These are phyloP conservation scores for Acanthoscelides obtectus DNA, from an alignment of 2,888 invertebrate species.

Conservation along the genomic window DNA sequence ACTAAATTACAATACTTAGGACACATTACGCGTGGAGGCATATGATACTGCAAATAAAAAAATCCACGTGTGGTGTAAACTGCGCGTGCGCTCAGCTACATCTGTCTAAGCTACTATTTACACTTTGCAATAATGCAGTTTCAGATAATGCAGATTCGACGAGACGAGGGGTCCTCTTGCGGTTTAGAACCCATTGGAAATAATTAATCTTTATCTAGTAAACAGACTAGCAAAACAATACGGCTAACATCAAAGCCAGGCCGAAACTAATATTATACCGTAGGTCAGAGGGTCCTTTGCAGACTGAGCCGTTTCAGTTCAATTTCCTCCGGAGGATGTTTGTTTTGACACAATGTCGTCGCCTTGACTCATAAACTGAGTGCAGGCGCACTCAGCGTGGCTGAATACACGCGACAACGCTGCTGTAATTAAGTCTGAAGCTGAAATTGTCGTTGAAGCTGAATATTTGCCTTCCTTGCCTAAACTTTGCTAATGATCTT, in stretches of 20 bases:
- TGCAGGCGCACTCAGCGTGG: constrained; percentile 34
- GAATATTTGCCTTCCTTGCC: constrained; percentile 15
- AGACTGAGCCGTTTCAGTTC: neutral
- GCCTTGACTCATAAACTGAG: constrained; percentile 21
- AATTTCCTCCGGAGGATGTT: neutral
- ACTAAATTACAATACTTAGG: too few relatives aligned
- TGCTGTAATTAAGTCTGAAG: constrained; percentile 48
- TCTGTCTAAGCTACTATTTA: too few relatives aligned
- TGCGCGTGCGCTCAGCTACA: too few relatives aligned
- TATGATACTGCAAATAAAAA: too few relatives aligned
- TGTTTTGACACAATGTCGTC: neutral
- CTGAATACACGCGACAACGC: constrained; percentile 48
- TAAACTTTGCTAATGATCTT: constrained; percentile 13
- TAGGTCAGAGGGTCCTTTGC: neutral
- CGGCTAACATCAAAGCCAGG: neutral
- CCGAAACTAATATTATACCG: neutral
- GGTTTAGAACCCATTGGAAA: too few relatives aligned
- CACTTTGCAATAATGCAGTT: too few relatives aligned
- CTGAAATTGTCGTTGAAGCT: constrained; percentile 42
- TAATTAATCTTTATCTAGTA: too few relatives aligned
- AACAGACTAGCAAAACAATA: too few relatives aligned
- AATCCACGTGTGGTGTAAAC: too few relatives aligned
- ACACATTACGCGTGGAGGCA: too few relatives aligned
- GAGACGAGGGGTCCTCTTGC: too few relatives aligned
- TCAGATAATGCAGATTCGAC: too few relatives aligned